phyloP scores from a whole-genome alignment of 2,797 vertebrate species.

The Pyrocephalus nanus region DNA sequence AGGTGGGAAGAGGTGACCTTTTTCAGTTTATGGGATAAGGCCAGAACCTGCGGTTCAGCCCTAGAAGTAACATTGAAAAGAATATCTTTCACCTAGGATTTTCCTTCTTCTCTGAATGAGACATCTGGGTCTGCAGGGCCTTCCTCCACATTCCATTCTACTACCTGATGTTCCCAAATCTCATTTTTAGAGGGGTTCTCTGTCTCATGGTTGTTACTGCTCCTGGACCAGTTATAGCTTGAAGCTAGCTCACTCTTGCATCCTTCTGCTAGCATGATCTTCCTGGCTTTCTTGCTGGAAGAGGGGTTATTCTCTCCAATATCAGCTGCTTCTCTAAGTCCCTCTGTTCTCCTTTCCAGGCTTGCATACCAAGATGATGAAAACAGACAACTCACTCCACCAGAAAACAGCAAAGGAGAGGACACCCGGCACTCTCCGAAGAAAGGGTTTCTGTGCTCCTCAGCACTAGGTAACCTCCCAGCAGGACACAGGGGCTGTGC shows the following conservation, averaged over 20 bases:
- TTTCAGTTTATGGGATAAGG: background rate
- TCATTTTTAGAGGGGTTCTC: background rate
- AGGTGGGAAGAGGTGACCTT: background rate
- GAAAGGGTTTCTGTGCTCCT: conserved; percentile 91
- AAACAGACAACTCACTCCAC: conserved; percentile 88
- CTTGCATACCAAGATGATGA: conserved; percentile 91
- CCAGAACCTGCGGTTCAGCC: background rate
- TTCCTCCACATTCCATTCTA: background rate
- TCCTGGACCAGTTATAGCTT: background rate
- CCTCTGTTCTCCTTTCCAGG: conserved; percentile 75
- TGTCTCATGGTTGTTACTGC: background rate
- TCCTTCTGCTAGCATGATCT: background rate
- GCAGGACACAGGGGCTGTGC: background rate
- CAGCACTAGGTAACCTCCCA: conserved; percentile 83
- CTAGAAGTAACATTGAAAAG: background rate
- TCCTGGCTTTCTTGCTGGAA: background rate
- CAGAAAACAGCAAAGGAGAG: conserved; percentile 80
- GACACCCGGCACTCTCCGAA: conserved; percentile 85
- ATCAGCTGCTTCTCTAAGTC: background rate
- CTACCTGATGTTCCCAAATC: background rate
- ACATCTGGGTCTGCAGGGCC: background rate
- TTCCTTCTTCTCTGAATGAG: background rate
- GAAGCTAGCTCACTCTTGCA: background rate
- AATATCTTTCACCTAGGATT: background rate
- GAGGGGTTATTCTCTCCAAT: background rate